Evolutionary conservation across 2,888 invertebrate species (phyloP).

Genomic region (Drosophila suboccidentalis): DNA sequence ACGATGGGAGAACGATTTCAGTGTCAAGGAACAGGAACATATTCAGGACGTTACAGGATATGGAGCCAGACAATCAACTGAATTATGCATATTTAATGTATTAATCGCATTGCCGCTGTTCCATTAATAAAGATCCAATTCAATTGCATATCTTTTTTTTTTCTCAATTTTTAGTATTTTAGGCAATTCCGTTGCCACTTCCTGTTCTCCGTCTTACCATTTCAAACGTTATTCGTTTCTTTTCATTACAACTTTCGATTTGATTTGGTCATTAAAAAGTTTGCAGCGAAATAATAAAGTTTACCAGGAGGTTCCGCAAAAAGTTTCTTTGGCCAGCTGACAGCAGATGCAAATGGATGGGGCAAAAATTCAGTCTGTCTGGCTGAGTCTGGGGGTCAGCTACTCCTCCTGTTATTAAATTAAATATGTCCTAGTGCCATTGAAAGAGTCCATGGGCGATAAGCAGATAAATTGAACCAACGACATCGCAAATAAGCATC

Average conservation of each 20-base stretch:
- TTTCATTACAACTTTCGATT: conserved; percentile 36
- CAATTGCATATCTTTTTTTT: not conserved
- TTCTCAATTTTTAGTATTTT: not conserved
- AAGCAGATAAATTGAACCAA: conserved; percentile 89
- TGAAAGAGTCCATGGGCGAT: conserved; percentile 89
- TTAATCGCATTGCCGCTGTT: conserved; percentile 5
- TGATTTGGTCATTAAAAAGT: conserved; percentile 73
- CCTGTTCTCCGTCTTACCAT: not conserved
- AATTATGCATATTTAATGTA: conserved; percentile 1
- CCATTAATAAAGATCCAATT: conserved; percentile 20
- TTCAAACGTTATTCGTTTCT: not conserved
- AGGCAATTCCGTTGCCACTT: not conserved
- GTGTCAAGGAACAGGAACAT: not conserved
- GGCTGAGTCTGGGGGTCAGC: not conserved
- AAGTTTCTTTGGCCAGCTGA: conserved; percentile 40
- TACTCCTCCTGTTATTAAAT: not conserved
- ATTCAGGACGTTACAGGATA: not conserved
- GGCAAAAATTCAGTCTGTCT: not conserved
- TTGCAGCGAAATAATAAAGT: conserved; percentile 65
- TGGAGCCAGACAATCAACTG: not conserved
- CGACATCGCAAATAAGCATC: conserved; percentile 89
- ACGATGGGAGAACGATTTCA: not conserved
- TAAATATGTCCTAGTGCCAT: conserved; percentile 87
- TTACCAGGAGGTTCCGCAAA: conserved; percentile 39
- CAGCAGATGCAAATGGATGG: conserved; percentile 16